phyloP scores from a whole-genome alignment of 1,140 invertebrate genomes.

The Brachionus plicatilis region DNA sequence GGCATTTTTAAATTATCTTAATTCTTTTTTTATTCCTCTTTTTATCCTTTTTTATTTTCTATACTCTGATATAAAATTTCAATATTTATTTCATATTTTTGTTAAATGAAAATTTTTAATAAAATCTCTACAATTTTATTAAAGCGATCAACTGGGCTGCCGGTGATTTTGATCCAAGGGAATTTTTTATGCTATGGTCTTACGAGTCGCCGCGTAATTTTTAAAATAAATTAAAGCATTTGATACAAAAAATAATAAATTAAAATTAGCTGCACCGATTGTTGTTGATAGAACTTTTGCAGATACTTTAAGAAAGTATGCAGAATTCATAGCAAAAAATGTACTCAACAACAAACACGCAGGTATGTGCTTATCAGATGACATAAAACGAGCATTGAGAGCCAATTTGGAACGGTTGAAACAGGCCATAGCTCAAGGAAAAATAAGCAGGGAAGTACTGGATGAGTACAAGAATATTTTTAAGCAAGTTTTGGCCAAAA shows the following conservation, averaged over 20 bases:
- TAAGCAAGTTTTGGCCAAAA: conserved; percentile 29
- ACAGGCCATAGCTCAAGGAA: conserved; percentile 29
- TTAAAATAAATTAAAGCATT: background rate
- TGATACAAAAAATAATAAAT: background rate
- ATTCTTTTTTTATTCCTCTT: background rate
- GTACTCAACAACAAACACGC: conserved; percentile 7
- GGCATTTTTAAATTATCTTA: too few relatives aligned
- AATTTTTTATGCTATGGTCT: conserved; percentile 22
- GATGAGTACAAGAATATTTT: conserved; percentile 40
- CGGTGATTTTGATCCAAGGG: conserved; percentile 38
- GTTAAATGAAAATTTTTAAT: background rate
- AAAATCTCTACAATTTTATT: background rate
- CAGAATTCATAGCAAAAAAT: conserved; percentile 7
- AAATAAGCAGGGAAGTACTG: conserved; percentile 12
- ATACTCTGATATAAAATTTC: too few relatives aligned
- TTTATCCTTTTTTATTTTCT: too few relatives aligned
- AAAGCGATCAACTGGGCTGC: conserved; percentile 4
- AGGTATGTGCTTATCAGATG: conserved; percentile 17
- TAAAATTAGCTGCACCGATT: background rate
- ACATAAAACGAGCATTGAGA: conserved; percentile 30
- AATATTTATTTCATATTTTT: background rate
- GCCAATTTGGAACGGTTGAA: conserved; percentile 33
- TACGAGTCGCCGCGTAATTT: conserved; percentile 26
- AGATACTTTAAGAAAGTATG: background rate
- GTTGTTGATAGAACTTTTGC: conserved; percentile 30